Evolutionary conservation across 1,140 invertebrate species (phyloP), one percentile per base, ranked within the genome.

Genomic region (Drosophila ficusphila): DNA sequence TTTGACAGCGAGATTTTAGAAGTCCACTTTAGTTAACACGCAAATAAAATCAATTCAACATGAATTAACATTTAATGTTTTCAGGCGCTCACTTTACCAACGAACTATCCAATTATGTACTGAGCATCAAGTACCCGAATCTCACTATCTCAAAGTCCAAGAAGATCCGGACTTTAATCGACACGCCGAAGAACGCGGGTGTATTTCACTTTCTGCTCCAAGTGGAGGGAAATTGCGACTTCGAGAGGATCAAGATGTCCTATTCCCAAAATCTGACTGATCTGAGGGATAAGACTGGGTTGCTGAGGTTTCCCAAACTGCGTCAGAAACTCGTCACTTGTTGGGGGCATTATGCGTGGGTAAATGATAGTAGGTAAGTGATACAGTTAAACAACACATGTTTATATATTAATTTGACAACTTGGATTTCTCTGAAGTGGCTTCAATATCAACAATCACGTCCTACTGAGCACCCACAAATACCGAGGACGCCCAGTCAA

Each of bases 371-470:
- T 44, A 90, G 77, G 90, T 91, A 38, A 69, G 60, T 6, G n/a
- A 2, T 11, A 1, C 0, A 8, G 1, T 9, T 8, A 7, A 0
- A 21, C 1, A 52, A 7, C n/a, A n/a, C n/a, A n/a, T n/a, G n/a
- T n/a, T 41, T 2, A 7, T 27, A n/a, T 7, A n/a, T 12, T 18
- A 14, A 6, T n/a, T 8, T 12, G 3, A 8, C 0, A 29, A 18
- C 4, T 34, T 11, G n/a, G 3, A 9, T 41, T 21, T n/a, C 3
- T 1, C 4, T 0, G 0, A 25, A 91, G 90, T 14, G 91, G 93
- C 5, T 96, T 96, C 81, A 93, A 93, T 33, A 89, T 96, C 8
- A 94, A 96, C 39, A 96, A 96, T 83, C 95, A 96, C 76, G 91
- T 96, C 1, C 90, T 95, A 11, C 81, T 95, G 0, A 93, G 94